Conservation (phyloP, 2,113 vertebrate species). For the Indicator maculatus region DNA sequence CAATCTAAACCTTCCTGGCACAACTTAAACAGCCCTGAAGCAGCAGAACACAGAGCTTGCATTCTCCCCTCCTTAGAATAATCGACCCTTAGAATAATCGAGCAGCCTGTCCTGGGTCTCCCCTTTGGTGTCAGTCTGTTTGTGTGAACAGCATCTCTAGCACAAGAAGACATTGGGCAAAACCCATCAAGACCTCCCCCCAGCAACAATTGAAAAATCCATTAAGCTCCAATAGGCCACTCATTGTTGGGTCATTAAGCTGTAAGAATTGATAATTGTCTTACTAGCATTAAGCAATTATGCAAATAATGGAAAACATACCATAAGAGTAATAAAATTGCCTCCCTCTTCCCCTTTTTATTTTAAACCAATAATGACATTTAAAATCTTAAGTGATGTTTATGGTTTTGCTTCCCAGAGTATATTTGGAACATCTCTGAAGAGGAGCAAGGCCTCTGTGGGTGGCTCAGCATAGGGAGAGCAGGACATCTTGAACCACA, state of each 20-base stretch:
- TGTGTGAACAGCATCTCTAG: background rate
- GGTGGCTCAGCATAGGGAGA: background rate
- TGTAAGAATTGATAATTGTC: conserved; percentile 71
- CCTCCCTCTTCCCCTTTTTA: background rate
- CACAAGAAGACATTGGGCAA: background rate
- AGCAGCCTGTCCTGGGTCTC: background rate
- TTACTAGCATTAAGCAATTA: conserved; percentile 76
- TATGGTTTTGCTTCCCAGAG: background rate
- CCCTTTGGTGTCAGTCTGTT: background rate
- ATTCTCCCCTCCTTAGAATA: background rate
- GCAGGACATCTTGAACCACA: background rate
- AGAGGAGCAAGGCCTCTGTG: background rate
- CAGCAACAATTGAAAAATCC: conserved; percentile 72
- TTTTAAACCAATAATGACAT: background rate
- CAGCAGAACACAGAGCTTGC: background rate
- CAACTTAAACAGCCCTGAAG: background rate
- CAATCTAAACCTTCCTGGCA: no score
- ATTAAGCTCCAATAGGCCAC: conserved; percentile 64
- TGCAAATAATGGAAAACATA: conserved; percentile 72
- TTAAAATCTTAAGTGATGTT: background rate
- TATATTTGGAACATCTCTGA: background rate
- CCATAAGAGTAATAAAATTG: conserved; percentile 55
- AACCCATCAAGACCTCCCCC: conserved; percentile 45
- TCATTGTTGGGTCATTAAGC: conserved; percentile 67
- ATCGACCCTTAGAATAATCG: background rate